Percentiles rank a stretch among this genome's conserved stretches.
Evolutionary conservation across 2,797 vertebrate genomes (phyloP).

Genomic region (Falco biarmicus): DNA sequence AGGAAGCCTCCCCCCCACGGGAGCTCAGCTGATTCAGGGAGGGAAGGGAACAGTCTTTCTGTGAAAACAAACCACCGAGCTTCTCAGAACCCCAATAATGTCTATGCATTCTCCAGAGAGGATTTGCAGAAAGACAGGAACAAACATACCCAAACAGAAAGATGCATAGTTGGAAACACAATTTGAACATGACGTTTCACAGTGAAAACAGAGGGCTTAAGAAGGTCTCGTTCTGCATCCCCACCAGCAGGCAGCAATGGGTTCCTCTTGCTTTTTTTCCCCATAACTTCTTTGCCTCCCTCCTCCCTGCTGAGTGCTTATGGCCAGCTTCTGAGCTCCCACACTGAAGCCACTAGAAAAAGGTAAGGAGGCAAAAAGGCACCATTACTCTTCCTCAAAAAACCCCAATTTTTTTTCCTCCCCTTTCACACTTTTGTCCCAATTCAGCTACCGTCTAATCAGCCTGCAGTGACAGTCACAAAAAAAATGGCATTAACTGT

Average conservation of each 20-base stretch:
- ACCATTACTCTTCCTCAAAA: background rate
- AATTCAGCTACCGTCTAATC: background rate
- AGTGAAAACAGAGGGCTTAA: background rate
- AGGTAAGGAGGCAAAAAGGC: background rate
- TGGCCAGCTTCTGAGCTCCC: background rate
- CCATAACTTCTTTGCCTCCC: background rate
- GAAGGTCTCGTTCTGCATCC: background rate
- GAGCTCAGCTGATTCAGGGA: conserved; percentile 15
- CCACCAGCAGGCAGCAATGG: background rate
- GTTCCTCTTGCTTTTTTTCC: background rate
- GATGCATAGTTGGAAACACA: background rate
- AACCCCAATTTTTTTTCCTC: background rate
- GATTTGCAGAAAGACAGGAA: background rate
- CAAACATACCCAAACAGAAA: background rate
- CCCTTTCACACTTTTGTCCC: background rate
- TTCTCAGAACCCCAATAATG: conserved; percentile 16
- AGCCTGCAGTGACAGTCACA: background rate
- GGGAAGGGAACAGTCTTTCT: background rate
- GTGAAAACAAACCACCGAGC: background rate
- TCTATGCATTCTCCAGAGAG: background rate
- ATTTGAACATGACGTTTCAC: background rate
- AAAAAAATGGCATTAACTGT: background rate
- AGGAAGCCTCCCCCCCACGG: background rate
- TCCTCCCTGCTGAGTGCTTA: background rate
- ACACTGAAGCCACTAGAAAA: background rate